Percentiles rank a stretch among this genome's conserved stretches.
Evolutionary conservation across 1,140 invertebrate genomes (phyloP).

Genomic region (Diploscapter pachys): DNA sequence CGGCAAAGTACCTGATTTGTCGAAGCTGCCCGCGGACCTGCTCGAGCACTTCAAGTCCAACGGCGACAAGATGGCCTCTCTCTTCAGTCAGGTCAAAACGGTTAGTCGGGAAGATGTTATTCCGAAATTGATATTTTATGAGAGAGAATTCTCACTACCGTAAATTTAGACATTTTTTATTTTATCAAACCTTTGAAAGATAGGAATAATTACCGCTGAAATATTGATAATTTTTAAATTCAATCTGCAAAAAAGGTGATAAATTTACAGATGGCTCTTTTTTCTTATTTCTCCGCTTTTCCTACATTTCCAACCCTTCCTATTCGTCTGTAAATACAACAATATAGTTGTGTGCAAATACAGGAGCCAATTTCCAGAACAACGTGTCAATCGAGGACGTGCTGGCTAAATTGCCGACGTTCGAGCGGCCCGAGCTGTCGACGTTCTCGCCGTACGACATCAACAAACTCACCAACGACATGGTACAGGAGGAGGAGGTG

Average conservation of each 20-base stretch:
- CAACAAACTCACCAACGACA: constrained; percentile 47
- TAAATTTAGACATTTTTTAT: no score
- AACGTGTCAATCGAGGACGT: constrained; percentile 52
- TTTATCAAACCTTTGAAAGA: no score
- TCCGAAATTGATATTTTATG: constrained; percentile 6
- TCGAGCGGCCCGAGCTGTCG: constrained; percentile 42
- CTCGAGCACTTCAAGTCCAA: constrained; percentile 53
- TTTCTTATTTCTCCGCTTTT: no score
- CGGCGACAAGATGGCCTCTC: constrained; percentile 42
- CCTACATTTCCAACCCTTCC: no score
- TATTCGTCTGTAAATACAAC: no score
- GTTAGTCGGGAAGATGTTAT: constrained; percentile 25
- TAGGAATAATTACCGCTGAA: no score
- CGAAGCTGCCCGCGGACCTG: constrained; percentile 47
- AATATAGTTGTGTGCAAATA: no score
- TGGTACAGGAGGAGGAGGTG: constrained; percentile 17
- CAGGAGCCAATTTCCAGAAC: not conserved
- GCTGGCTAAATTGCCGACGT: constrained; percentile 48
- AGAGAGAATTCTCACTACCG: not conserved
- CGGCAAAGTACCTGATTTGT: constrained; percentile 54
- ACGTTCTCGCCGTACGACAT: constrained; percentile 57
- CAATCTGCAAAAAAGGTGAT: no score
- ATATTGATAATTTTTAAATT: not conserved
- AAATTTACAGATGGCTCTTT: no score
- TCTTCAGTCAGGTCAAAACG: constrained; percentile 23